These are phyloP conservation scores for Alloplasta piceator DNA, from an alignment of 2,888 invertebrate genomes.

Conservation along the genomic window DNA sequence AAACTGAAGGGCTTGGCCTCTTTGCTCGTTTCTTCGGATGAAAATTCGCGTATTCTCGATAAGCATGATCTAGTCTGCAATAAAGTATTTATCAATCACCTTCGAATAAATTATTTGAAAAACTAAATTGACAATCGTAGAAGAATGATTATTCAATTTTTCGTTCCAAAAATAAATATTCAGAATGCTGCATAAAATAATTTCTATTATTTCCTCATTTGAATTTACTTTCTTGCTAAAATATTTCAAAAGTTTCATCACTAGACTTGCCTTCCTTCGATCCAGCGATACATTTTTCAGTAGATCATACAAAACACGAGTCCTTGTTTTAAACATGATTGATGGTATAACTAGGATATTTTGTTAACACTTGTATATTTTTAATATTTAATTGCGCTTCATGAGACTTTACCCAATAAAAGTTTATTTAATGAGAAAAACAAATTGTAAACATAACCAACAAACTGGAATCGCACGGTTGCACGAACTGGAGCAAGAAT, in stretches of 20 bases:
- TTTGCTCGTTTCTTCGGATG: background rate
- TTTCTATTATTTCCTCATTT: too few species aligned
- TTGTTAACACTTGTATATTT: too few species aligned
- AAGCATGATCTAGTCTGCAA: conserved; percentile 14
- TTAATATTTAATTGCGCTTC: background rate
- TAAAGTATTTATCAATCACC: background rate
- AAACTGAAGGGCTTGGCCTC: background rate
- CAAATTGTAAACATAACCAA: conserved; percentile 24
- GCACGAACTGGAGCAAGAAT: too few species aligned
- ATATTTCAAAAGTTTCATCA: background rate
- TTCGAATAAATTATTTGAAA: background rate
- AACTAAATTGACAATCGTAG: background rate
- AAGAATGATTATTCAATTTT: too few species aligned
- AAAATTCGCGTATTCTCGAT: background rate
- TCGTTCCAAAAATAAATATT: too few species aligned
- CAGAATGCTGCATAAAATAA: too few species aligned
- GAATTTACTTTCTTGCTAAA: background rate
- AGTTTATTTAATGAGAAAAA: too few species aligned
- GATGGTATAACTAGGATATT: too few species aligned
- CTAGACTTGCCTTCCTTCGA: conserved; percentile 24
- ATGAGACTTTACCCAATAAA: background rate
- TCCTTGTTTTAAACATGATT: conserved; percentile 31
- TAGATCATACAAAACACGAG: background rate
- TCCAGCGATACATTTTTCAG: background rate
- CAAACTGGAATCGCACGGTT: too few species aligned